Conservation (phyloP, 2,113 vertebrate genomes). For the Macroglossus sobrinus region DNA sequence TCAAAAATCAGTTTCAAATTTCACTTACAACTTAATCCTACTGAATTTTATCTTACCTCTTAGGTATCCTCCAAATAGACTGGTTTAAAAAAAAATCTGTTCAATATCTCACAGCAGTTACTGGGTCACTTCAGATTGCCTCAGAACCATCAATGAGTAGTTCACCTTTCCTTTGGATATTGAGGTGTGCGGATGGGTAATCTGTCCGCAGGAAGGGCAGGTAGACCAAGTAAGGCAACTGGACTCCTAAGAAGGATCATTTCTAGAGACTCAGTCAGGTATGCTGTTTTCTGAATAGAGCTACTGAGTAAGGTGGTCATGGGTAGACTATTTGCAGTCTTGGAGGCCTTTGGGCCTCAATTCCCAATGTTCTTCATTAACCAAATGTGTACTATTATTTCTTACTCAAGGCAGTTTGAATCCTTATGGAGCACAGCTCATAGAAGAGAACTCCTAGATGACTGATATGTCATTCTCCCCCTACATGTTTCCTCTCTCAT, state of each 20-base stretch:
- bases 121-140: not conserved
- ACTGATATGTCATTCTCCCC: not conserved
- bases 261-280: not conserved
- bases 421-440: not conserved
- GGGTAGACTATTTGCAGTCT: not conserved
- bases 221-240: not conserved
- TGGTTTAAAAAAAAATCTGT: not conserved
- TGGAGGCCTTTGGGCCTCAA: not conserved
- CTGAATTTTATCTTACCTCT: not conserved
- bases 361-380: slow-evolving; percentile 15
- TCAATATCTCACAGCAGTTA: not conserved
- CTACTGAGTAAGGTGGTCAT: not conserved
- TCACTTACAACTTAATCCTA: not conserved
- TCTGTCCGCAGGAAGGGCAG: not conserved
- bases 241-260: not conserved
- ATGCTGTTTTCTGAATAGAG: not conserved
- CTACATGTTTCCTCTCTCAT: not conserved
- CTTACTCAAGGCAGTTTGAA: not conserved
- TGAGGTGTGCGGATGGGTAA: not conserved
- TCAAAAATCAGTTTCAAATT: not conserved
- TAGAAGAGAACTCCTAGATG: not conserved
- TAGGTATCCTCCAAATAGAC: not conserved
- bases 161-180: not conserved
- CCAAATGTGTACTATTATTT: not conserved
- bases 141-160: not conserved